Base-by-base conservation (phyloP, 2,888 invertebrate genomes). In the Drosophila macrospina region DNA sequence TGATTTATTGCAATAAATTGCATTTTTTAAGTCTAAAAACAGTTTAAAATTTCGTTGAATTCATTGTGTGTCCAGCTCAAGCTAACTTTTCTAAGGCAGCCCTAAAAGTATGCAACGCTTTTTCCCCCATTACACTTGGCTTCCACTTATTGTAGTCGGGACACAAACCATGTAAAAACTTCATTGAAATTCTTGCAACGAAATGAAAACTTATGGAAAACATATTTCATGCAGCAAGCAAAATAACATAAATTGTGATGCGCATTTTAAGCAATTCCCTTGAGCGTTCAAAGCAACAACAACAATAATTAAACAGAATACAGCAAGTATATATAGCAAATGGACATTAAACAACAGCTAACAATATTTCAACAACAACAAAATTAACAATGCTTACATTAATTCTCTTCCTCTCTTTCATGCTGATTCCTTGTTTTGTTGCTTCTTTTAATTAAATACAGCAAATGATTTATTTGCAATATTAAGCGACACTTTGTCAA, bases 391-490 rank as follows among this genome's bases (percentile, higher is more conserved):
- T 50, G 24, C 13, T 13, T 10, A 7, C 10, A 5, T 13, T 20
- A 10, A 52, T 24, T 34, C 4, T 28, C n/a, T n/a, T n/a, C n/a
- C n/a, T 28, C 5, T 5, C 20, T n/a, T 36, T 50, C 11, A 20
- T 15, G 10, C 16, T 11, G 16, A 36, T 56, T 34, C 2, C 2
- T 7, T 39, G 15, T 34, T 56, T 7, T 39, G 15, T 37, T 56
- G 11, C 37, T 51, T 11, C 20, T 34, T 50, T 57, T 50, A 78
- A 68, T 77, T 42, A 42, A 71, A 59, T 36, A 24, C 28, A 42
- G 28, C 39, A 55, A 68, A 72, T 85, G 79, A 82, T 84, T 89
- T 78, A 78, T 78, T 61, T 56, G 56, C 15, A 60, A 74, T 66
- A 59, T 72, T 69, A 66, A 65, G 59, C 66, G 36, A 55, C 47